Evolutionary conservation across 2,888 invertebrate genomes (phyloP).

Genomic region (Crocallis elinguaria): DNA sequence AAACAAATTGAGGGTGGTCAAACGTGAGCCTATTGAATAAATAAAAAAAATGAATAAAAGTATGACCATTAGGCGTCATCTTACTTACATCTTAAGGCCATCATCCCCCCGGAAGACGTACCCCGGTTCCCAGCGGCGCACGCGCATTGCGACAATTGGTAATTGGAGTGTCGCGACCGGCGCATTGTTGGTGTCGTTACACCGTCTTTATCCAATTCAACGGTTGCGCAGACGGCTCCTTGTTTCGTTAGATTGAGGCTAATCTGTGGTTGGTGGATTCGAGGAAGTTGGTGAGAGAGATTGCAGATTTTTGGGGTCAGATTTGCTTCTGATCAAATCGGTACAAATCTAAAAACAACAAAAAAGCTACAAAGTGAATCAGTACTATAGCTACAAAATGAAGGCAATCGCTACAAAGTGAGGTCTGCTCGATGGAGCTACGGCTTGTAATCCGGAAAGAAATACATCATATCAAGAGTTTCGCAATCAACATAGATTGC

Average conservation of each 20-base stretch:
- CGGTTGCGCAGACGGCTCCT: constrained; percentile 63
- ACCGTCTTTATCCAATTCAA: constrained; percentile 83
- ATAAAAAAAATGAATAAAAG: no score
- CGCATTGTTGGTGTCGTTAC: constrained; percentile 80
- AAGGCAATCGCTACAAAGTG: no score
- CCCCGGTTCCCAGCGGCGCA: constrained; percentile 71
- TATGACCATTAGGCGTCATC: no score
- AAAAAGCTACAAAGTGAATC: no score
- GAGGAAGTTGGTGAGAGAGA: constrained; percentile 25
- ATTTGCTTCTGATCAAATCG: neutral
- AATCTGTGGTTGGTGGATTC: constrained; percentile 53
- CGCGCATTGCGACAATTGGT: constrained; percentile 70
- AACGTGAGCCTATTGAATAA: no score
- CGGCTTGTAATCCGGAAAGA: no score
- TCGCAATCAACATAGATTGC: no score
- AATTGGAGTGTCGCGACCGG: constrained; percentile 64
- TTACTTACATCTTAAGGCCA: constrained; percentile 11
- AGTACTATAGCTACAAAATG: no score
- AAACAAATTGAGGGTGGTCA: no score
- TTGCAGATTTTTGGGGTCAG: neutral
- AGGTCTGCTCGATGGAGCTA: no score
- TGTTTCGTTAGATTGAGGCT: constrained; percentile 75
- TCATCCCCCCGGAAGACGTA: constrained; percentile 32
- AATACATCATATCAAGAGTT: no score
- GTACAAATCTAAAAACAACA: no score